These are phyloP conservation scores for Sorex maritimensis DNA, from an alignment of 2,797 vertebrate species.

Conservation along the genomic window DNA sequence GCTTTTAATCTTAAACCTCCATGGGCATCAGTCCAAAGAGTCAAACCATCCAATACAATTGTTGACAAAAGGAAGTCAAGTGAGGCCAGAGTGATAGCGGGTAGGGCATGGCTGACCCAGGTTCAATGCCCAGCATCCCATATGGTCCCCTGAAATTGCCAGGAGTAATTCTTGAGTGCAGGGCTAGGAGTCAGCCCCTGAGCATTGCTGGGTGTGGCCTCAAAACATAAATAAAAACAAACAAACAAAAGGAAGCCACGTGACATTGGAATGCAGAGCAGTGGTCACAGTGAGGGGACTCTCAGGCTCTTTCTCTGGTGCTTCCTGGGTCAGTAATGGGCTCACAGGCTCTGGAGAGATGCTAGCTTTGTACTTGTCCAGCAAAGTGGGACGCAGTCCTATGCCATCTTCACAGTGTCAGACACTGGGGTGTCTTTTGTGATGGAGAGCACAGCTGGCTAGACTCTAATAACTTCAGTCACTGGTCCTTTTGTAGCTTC, in stretches of 20 bases:
- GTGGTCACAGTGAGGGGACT: not conserved
- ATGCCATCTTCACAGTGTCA: not conserved
- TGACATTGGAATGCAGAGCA: not conserved
- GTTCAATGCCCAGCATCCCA: no score
- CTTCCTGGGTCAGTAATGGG: not conserved
- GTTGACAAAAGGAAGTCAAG: not conserved
- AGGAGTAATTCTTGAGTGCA: no score
- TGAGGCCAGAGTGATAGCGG: no score
- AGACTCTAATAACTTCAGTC: not conserved
- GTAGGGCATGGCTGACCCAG: no score
- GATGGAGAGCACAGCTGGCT: not conserved
- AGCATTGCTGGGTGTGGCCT: no score
- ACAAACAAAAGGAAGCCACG: not conserved
- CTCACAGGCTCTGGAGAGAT: slow-evolving; percentile 6
- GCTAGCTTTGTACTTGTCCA: not conserved
- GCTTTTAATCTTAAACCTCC: not conserved
- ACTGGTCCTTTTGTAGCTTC: not conserved
- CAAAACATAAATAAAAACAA: no score
- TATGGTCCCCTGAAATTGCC: no score
- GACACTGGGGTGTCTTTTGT: rapidly evolving
- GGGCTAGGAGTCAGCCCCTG: no score
- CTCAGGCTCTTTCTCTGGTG: not conserved
- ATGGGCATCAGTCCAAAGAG: not conserved
- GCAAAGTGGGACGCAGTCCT: no score
- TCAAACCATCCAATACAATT: not conserved